phyloP scores from a whole-genome alignment of 2,797 vertebrate genomes.

The Xyrichtys novacula region DNA sequence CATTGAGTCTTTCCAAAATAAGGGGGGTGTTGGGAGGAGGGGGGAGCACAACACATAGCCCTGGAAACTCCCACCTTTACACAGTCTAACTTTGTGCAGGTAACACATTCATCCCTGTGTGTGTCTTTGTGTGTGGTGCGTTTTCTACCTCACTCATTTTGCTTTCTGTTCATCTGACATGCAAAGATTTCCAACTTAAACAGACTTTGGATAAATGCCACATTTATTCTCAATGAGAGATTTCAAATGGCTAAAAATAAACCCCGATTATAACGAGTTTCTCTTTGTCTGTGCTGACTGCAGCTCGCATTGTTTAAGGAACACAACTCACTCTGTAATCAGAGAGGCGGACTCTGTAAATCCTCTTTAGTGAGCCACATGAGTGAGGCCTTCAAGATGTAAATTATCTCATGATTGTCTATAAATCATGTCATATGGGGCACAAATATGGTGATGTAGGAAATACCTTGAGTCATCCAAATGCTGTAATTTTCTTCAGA shows the following conservation, averaged over 20 bases:
- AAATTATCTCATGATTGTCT: slow-evolving; percentile 65
- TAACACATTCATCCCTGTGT: slow-evolving; percentile 25
- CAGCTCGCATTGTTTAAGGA: slow-evolving; percentile 72
- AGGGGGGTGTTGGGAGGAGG: not conserved
- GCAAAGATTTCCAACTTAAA: slow-evolving; percentile 39
- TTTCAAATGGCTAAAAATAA: slow-evolving; percentile 58
- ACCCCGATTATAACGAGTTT: slow-evolving; percentile 65
- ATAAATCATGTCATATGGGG: slow-evolving; percentile 69
- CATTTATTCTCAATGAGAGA: slow-evolving; percentile 68
- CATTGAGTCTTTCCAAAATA: slow-evolving; percentile 60
- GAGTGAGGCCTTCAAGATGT: slow-evolving; percentile 58
- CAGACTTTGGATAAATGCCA: slow-evolving; percentile 50
- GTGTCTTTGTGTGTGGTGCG: not conserved
- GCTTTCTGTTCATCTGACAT: slow-evolving; percentile 44
- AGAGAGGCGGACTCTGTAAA: slow-evolving; percentile 50
- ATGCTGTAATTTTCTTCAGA: slow-evolving; percentile 22
- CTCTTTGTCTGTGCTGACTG: slow-evolving; percentile 18
- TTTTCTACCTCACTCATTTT: slow-evolving; percentile 22
- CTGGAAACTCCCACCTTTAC: slow-evolving; percentile 58
- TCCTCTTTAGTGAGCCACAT: slow-evolving; percentile 62
- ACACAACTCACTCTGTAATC: slow-evolving; percentile 69
- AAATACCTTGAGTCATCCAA: slow-evolving; percentile 43
- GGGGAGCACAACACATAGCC: slow-evolving; percentile 29
- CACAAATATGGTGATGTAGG: slow-evolving; percentile 56
- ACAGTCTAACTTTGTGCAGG: slow-evolving; percentile 45